Base-by-base conservation (phyloP, 2,113 vertebrate species). In the Pollimyrus isidori region DNA sequence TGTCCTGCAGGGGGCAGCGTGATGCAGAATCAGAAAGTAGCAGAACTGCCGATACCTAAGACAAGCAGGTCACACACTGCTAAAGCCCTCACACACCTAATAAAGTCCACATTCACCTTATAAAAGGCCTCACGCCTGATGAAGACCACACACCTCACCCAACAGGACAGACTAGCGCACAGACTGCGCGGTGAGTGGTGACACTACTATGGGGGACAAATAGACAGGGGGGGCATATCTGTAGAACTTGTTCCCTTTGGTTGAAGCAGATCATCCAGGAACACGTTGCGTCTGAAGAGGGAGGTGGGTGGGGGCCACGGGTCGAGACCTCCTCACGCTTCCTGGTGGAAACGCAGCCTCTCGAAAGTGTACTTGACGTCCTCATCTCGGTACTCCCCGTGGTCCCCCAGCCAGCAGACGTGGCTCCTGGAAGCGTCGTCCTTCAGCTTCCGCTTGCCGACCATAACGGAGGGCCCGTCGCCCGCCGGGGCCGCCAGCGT, bases 381-480 rank as follows among this genome's bases (percentile, higher is more conserved):
- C 65, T 96, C 94, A 0, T 80, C 93, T 23, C 96, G 94, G 0
- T 39, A 4, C 0, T 19, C 23, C 0, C 89, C 89, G 0, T 89
- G 46, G 21, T 52, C 88, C 1, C 87, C 93, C 53, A 97, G 94
- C 89, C 85, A 94, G 35, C 95, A 86, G 46, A 98, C 96, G 3
- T 35, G 92, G 94, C 97, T 95, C 39, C 49, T 2, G 0, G 86
- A 87, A 13, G 98, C 62, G 0, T 97, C 96, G 88, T 97, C 94
- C 92, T 96, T 98, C 92, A 99, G 94, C 93, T 97, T 98, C 17
- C 94, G 94, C 93, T 99, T 99, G 91, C 93, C 95, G 90, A 99
- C 92, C 0, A 96, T 93, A 92, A 98, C 95, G 0, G 56, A 48
- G 4, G 26, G 87, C 9, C 10, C 39, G 0, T 91, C 3, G 2